phyloP scores from a whole-genome alignment of 2,888 invertebrate species.

The Antheraea yamamai region DNA sequence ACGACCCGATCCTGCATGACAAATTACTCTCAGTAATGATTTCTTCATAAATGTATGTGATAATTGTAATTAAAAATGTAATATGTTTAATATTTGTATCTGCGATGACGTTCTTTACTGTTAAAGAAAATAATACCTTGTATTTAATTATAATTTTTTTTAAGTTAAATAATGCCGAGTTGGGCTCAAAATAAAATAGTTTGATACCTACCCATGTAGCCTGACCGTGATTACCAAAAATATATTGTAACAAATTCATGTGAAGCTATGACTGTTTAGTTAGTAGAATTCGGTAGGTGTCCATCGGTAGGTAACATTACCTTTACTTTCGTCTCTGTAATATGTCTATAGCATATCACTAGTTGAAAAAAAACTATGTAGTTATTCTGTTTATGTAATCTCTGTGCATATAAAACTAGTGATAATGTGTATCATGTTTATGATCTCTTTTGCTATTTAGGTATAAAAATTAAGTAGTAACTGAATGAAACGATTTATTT shows the following conservation, averaged over 20 bases:
- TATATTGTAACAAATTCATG: constrained; percentile 50
- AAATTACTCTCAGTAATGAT: constrained; percentile 45
- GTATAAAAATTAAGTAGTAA: background rate
- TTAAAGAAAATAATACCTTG: constrained; percentile 29
- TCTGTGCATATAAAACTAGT: constrained; percentile 1
- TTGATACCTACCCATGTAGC: constrained; percentile 47
- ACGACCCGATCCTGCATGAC: constrained; percentile 63
- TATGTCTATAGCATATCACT: constrained; percentile 18
- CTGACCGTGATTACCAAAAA: constrained; percentile 55
- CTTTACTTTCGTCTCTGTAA: constrained; percentile 22
- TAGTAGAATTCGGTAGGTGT: constrained; percentile 52
- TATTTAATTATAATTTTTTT: constrained; percentile 23
- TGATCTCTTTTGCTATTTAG: background rate
- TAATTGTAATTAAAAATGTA: constrained; percentile 34
- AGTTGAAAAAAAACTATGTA: constrained; percentile 8
- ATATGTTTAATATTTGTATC: constrained; percentile 23
- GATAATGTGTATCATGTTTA: background rate
- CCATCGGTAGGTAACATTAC: constrained; percentile 27
- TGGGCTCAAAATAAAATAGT: constrained; percentile 56
- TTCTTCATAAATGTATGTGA: constrained; percentile 49
- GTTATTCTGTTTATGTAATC: constrained; percentile 17
- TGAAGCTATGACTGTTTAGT: constrained; percentile 63
- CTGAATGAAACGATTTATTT: background rate
- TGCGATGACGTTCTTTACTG: constrained; percentile 33
- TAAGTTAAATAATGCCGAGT: constrained; percentile 38